phyloP scores from a whole-genome alignment of 35 echinoderm and acorn worm species.

The Apostichopus californicus region DNA sequence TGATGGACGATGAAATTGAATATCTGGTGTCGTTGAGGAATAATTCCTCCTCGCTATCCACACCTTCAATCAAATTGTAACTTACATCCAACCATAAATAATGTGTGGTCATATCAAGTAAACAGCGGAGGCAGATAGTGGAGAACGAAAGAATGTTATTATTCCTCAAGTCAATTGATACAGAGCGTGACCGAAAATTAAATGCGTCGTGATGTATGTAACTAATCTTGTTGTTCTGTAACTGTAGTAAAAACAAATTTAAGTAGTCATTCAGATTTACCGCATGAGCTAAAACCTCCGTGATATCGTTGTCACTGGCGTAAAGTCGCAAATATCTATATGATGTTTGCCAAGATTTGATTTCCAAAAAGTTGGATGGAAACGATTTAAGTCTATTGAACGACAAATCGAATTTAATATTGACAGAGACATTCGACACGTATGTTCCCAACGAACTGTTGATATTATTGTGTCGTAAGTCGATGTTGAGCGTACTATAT shows the following conservation, averaged over 20 bases:
- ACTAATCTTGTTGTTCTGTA: background rate
- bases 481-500: background rate
- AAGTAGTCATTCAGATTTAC: background rate
- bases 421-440: background rate
- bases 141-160: background rate
- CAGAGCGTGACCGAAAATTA: background rate
- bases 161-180: background rate
- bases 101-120: background rate
- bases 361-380: background rate
- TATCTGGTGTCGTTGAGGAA: background rate
- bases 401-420: background rate
- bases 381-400: background rate
- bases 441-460: background rate
- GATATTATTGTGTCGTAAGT: background rate
- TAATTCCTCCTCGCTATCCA: background rate
- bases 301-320: background rate
- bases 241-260: background rate
- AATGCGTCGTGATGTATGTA: background rate
- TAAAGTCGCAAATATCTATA: background rate
- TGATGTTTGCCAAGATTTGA: background rate
- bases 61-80: background rate
- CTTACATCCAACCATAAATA: background rate
- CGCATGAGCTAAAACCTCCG: background rate
- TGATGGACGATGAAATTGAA: background rate
- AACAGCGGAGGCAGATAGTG: background rate